Evolutionary conservation across 2,113 vertebrate species (phyloP).

Genomic region (Larimichthys polyactis): DNA sequence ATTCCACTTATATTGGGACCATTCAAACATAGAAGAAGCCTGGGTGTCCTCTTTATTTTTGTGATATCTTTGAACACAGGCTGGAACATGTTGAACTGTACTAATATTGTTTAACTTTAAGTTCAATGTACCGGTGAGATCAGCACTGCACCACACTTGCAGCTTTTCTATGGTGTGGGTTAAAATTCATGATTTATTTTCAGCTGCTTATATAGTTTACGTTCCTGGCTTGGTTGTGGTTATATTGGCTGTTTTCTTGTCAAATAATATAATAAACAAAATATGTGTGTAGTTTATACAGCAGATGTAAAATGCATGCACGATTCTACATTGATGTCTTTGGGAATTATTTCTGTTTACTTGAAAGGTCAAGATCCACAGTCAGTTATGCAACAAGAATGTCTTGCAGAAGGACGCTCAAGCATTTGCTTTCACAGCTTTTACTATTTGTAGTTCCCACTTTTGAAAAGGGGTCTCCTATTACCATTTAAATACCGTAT

Average conservation of each 20-base stretch:
- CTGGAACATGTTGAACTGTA: not conserved
- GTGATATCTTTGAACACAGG: conserved; percentile 14
- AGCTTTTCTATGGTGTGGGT: not conserved
- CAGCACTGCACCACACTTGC: not conserved
- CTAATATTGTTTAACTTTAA: conserved; percentile 10
- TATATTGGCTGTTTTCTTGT: conserved; percentile 4
- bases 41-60: conserved; percentile 8
- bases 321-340: not conserved
- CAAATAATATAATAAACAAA: conserved; percentile 5
- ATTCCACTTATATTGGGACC: conserved; percentile 28
- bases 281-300: conserved; percentile 7
- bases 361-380: conserved; percentile 2
- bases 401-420: not conserved
- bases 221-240: not conserved
- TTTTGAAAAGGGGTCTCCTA: conserved; percentile 4
- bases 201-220: not conserved
- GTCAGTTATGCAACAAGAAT: conserved; percentile 3
- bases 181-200: conserved; percentile 11
- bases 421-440: not conserved
- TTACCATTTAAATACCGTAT: not conserved
- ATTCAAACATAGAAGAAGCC: conserved; percentile 2
- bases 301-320: not conserved
- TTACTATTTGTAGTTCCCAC: conserved; percentile 1
- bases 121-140: not conserved
- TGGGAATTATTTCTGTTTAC: conserved; percentile 5